Evolutionary conservation across 2,113 vertebrate genomes (phyloP).

Genomic region (Nothocercus julius): DNA sequence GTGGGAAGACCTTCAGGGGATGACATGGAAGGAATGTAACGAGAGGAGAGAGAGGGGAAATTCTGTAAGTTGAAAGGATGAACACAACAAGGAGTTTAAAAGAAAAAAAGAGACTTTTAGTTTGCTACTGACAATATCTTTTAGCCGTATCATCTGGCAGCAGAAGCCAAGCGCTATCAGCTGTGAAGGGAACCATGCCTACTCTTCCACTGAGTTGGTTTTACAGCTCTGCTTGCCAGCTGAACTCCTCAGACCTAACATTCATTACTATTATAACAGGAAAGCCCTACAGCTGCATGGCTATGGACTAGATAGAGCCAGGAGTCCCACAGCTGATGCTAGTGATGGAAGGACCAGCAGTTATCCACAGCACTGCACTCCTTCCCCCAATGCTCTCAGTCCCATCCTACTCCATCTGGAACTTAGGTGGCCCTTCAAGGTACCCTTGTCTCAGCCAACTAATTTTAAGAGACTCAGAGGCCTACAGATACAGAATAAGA

Average conservation of each 20-base stretch:
- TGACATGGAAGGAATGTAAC: not conserved
- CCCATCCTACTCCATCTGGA: fast-evolving
- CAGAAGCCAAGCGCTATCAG: not conserved
- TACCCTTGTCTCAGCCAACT: not conserved
- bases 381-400: not conserved
- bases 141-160: not conserved
- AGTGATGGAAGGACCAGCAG: fast-evolving
- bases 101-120: not conserved
- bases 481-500: not conserved
- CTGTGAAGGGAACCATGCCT: not conserved
- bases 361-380: not conserved
- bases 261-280: not conserved
- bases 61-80: not conserved
- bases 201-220: not conserved
- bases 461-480: not conserved
- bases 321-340: not conserved
- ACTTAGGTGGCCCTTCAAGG: not conserved
- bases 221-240: not conserved
- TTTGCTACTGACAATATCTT: not conserved
- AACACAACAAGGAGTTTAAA: not conserved
- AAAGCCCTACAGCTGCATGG: not conserved
- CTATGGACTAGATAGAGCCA: not conserved
- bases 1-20: not conserved
- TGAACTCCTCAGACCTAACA: not conserved
- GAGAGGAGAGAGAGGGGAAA: not conserved